phyloP scores from a whole-genome alignment of 2,797 vertebrate genomes.

The Hyperoplus lanceolatus region DNA sequence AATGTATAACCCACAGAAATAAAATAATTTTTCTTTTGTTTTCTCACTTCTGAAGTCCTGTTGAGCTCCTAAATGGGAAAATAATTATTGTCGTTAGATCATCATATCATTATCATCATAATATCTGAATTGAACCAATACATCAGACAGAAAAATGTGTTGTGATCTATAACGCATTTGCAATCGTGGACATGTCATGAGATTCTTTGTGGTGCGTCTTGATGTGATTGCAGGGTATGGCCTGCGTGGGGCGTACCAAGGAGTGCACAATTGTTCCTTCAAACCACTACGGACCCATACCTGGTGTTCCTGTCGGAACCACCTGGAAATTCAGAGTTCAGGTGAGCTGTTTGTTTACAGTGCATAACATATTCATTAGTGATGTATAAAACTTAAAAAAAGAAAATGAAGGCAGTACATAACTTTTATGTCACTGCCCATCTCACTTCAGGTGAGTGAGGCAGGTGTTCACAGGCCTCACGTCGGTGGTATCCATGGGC shows the following conservation, averaged over 20 bases:
- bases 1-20: conserved; percentile 46
- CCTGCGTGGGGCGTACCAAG: conserved; percentile 98
- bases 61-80: background rate
- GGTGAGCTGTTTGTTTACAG: conserved; percentile 79
- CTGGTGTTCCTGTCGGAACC: conserved; percentile 95
- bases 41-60: conserved; percentile 14
- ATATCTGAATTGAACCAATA: too few species aligned
- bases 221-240: conserved; percentile 92
- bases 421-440: background rate
- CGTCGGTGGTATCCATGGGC: conserved; percentile 97
- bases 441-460: conserved; percentile 92
- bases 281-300: conserved; percentile 97
- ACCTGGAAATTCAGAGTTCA: conserved; percentile 99
- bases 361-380: background rate
- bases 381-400: too few species aligned
- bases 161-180: conserved; percentile 9
- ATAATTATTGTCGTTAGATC: background rate
- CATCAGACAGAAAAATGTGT: background rate
- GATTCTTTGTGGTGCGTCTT: conserved; percentile 20
- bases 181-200: background rate
- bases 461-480: conserved; percentile 98
- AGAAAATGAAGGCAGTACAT: too few species aligned
- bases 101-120: background rate
- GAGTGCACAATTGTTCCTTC: conserved; percentile 99
- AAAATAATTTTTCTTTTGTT: conserved; percentile 26